A percentile compares a stretch with the other conserved stretches of the same genome.
These are phyloP conservation scores for Caenorhabditis wallacei DNA, from an alignment of 2,888 invertebrate species.

Conservation along the genomic window DNA sequence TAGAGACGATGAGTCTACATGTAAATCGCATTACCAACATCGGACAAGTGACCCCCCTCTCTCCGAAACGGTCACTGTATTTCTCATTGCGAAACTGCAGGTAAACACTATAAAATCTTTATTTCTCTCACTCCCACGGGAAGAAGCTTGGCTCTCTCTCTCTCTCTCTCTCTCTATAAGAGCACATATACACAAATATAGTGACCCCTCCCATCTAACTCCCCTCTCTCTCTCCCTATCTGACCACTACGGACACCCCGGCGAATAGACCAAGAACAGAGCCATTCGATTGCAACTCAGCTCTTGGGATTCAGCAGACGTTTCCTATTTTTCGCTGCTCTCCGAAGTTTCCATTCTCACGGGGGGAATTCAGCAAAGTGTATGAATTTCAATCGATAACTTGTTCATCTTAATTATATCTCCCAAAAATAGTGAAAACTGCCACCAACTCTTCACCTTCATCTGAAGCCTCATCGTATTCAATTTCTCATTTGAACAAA, in stretches of 20 bases:
- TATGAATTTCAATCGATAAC: constrained; percentile 27
- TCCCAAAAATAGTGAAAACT: not conserved
- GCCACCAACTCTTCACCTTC: constrained; percentile 1
- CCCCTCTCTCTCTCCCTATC: constrained; percentile 1
- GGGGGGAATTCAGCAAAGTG: not conserved
- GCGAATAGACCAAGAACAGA: constrained; percentile 12
- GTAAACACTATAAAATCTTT: constrained; percentile 20
- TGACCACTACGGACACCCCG: not conserved
- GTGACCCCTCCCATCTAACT: constrained; percentile 36
- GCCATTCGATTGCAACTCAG: constrained; percentile 30
- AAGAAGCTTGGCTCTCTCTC: constrained; percentile 2
- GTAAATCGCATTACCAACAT: constrained; percentile 58
- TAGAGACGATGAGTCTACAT: constrained; percentile 31
- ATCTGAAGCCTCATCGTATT: constrained; percentile 23
- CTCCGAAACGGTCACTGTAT: constrained; percentile 28
- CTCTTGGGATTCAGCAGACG: not conserved
- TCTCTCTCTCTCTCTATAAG: constrained; percentile 3
- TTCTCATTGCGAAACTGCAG: constrained; percentile 15
- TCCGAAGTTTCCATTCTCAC: not conserved
- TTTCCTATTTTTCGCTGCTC: not conserved
- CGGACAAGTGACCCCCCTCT: constrained; percentile 17
- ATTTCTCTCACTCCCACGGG: constrained; percentile 10
- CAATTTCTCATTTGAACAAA: constrained; percentile 41
- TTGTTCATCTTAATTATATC: not conserved
- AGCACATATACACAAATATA: constrained; percentile 40